Percentiles rank a stretch among this genome's conserved stretches.
phyloP scores from a whole-genome alignment of 2,888 invertebrate genomes.

The Luperina nickerlii region DNA sequence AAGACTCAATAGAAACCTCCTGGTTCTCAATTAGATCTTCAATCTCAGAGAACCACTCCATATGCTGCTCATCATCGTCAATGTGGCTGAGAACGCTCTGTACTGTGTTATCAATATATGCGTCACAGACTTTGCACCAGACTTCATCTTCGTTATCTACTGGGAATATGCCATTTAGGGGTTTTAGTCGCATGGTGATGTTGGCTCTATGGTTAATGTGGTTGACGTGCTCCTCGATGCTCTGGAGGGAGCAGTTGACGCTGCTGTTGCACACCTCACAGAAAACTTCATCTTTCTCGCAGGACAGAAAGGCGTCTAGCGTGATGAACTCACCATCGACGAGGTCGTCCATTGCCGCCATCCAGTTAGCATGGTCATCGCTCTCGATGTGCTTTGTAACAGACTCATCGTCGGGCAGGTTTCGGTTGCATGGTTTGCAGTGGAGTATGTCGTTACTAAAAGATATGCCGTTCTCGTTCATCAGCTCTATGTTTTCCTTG shows the following conservation, averaged over 20 bases:
- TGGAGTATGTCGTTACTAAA: constrained; percentile 72
- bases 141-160: constrained; percentile 74
- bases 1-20: constrained; percentile 74
- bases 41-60: constrained; percentile 79
- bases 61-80: constrained; percentile 77
- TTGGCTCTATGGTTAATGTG: constrained; percentile 75
- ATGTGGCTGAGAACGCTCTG: constrained; percentile 74
- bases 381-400: constrained; percentile 76
- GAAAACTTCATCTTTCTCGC: constrained; percentile 75
- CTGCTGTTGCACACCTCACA: constrained; percentile 77
- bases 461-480: constrained; percentile 78
- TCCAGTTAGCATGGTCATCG: constrained; percentile 80
- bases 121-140: constrained; percentile 81
- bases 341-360: constrained; percentile 78
- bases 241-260: constrained; percentile 73
- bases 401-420: constrained; percentile 75
- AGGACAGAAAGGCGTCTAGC: constrained; percentile 75
- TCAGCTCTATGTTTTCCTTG: constrained; percentile 78
- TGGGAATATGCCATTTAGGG: constrained; percentile 77
- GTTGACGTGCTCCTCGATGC: constrained; percentile 79
- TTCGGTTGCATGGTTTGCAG: constrained; percentile 78
- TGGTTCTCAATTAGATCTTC: constrained; percentile 78
- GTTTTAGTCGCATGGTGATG: constrained; percentile 76
- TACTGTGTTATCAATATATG: constrained; percentile 74
- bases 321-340: constrained; percentile 80